These are phyloP conservation scores for Noctua janthe DNA, from an alignment of 2,888 invertebrate species.

Conservation along the genomic window DNA sequence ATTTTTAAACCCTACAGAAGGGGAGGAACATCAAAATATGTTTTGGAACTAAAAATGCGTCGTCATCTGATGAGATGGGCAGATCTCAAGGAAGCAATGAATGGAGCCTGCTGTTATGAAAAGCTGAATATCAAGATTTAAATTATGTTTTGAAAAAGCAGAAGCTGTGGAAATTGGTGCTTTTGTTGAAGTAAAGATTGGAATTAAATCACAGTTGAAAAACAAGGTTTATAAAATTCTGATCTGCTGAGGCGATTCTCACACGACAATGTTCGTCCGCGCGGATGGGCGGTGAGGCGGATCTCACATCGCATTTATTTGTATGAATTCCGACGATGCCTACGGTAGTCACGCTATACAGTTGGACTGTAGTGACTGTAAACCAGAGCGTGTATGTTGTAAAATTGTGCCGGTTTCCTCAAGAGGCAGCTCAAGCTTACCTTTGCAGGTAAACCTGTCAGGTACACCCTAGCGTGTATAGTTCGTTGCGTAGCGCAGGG, in stretches of 20 bases:
- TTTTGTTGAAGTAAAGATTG: conserved; percentile 31
- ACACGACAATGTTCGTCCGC: background rate
- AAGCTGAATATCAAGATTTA: conserved; percentile 48
- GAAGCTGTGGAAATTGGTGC: conserved; percentile 27
- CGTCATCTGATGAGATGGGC: conserved; percentile 70
- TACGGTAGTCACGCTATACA: too few relatives aligned
- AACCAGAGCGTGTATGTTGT: too few relatives aligned
- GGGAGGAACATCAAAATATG: conserved; percentile 75
- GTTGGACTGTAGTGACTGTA: too few relatives aligned
- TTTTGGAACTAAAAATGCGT: conserved; percentile 70
- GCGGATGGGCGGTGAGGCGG: background rate
- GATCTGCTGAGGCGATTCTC: background rate
- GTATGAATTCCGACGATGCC: background rate
- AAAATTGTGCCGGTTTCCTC: too few relatives aligned
- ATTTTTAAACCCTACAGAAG: conserved; percentile 24
- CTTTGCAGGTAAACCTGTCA: too few relatives aligned
- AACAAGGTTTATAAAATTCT: background rate
- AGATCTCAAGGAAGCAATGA: conserved; percentile 27
- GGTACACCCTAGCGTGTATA: too few relatives aligned
- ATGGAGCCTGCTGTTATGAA: conserved; percentile 40
- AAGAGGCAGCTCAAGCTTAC: too few relatives aligned
- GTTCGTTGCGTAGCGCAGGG: too few relatives aligned
- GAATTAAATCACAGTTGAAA: conserved; percentile 14
- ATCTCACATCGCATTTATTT: background rate
- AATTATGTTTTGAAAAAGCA: conserved; percentile 55